Conservation (phyloP, 2,888 invertebrate species). For the Erebia aethiops region DNA sequence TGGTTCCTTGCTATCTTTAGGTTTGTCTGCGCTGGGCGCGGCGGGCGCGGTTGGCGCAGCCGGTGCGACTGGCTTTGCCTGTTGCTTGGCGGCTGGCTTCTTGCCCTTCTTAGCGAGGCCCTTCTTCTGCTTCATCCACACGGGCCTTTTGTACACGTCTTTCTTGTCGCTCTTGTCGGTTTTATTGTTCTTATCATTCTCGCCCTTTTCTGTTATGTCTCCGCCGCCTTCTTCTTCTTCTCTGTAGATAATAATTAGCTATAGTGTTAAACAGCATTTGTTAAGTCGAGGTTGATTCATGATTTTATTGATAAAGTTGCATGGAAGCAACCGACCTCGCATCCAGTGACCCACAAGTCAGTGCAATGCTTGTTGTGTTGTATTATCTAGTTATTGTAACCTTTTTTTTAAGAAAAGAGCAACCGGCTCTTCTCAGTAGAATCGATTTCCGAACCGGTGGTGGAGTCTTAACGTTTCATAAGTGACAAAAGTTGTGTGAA, state of each 20-base stretch:
- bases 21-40: constrained; percentile 48
- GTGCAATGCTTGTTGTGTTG: no score
- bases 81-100: constrained; percentile 71
- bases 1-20: constrained; percentile 67
- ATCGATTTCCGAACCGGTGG: no score
- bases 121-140: constrained; percentile 91
- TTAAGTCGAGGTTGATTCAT: no score
- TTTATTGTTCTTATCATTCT: constrained; percentile 64
- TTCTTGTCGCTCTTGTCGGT: constrained; percentile 73
- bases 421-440: no score
- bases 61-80: constrained; percentile 44
- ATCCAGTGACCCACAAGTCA: no score
- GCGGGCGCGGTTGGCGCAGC: constrained; percentile 46
- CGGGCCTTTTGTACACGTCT: constrained; percentile 86
- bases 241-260: constrained; percentile 50
- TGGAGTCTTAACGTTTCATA: no score
- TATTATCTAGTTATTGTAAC: no score
- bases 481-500: no score
- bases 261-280: no score
- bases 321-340: no score
- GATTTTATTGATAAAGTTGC: no score
- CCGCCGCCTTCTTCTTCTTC: constrained; percentile 81
- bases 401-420: no score
- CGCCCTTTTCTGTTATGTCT: constrained; percentile 66
- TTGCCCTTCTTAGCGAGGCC: constrained; percentile 84